Evolutionary conservation across 2,888 invertebrate genomes (phyloP).

Genomic region (Dione juno): DNA sequence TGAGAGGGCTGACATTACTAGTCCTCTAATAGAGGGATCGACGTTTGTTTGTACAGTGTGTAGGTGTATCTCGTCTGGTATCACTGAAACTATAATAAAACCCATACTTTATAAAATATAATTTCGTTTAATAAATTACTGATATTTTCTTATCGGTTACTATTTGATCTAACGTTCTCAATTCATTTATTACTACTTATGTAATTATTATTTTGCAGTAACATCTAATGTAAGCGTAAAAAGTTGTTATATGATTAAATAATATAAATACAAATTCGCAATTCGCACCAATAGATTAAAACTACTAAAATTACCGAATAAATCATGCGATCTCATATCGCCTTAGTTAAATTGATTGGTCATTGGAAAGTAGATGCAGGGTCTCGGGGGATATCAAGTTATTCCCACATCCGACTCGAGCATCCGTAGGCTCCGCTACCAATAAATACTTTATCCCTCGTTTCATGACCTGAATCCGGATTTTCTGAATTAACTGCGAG

Average conservation of each 20-base stretch:
- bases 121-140: no score
- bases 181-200: not conserved
- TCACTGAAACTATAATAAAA: not conserved
- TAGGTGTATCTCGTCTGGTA: slow-evolving; percentile 14
- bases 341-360: slow-evolving; percentile 34
- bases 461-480: slow-evolving; percentile 30
- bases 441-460: slow-evolving; percentile 35
- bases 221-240: not conserved
- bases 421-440: slow-evolving; percentile 21
- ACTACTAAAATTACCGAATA: not conserved
- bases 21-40: slow-evolving; percentile 26
- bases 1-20: slow-evolving; percentile 30
- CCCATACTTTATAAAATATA: not conserved
- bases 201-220: not conserved
- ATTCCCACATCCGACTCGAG: slow-evolving; percentile 37
- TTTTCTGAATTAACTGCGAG: slow-evolving; percentile 24
- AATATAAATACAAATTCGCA: not conserved
- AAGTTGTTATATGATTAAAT: not conserved
- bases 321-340: not conserved
- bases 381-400: slow-evolving; percentile 37
- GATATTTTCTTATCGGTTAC: not conserved
- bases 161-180: slow-evolving; percentile 2
- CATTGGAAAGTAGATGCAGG: slow-evolving; percentile 27
- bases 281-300: not conserved
- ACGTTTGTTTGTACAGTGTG: slow-evolving; percentile 1